phyloP scores from a whole-genome alignment of 2,797 vertebrate species.

The Centropyge bicolor region DNA sequence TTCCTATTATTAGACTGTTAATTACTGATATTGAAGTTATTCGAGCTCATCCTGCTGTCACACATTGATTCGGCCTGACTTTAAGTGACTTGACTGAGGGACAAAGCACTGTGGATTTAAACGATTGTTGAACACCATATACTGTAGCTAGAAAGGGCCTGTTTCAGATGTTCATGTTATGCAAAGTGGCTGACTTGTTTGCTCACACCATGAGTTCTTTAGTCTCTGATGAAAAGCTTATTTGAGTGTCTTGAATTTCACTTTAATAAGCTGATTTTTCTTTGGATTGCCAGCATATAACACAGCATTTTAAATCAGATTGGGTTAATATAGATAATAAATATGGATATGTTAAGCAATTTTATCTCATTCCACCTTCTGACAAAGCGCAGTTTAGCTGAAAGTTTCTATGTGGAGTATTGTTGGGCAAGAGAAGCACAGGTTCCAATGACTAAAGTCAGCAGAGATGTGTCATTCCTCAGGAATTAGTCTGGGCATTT shows the following conservation, averaged over 20 bases:
- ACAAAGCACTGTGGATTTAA: background rate
- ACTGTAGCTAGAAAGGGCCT: background rate
- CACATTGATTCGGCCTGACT: background rate
- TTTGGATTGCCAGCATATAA: background rate
- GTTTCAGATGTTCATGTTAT: constrained; percentile 23
- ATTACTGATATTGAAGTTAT: background rate
- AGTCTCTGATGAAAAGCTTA: background rate
- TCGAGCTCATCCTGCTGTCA: background rate
- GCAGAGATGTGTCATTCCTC: constrained; percentile 41
- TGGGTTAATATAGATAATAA: background rate
- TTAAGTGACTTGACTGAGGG: background rate
- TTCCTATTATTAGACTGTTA: no score
- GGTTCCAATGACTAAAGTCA: constrained; percentile 32
- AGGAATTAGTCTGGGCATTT: constrained; percentile 23
- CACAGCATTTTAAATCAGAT: background rate
- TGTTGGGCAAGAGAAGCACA: constrained; percentile 6
- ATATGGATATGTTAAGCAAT: background rate
- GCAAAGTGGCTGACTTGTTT: constrained; percentile 12
- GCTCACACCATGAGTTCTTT: background rate
- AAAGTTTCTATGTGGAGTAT: background rate
- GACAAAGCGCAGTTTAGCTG: background rate
- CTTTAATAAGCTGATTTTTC: background rate
- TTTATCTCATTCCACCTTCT: background rate
- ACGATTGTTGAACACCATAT: background rate
- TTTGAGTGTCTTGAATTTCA: background rate